Conservation (phyloP, 2,113 vertebrate species). For the Sander vitreus region DNA sequence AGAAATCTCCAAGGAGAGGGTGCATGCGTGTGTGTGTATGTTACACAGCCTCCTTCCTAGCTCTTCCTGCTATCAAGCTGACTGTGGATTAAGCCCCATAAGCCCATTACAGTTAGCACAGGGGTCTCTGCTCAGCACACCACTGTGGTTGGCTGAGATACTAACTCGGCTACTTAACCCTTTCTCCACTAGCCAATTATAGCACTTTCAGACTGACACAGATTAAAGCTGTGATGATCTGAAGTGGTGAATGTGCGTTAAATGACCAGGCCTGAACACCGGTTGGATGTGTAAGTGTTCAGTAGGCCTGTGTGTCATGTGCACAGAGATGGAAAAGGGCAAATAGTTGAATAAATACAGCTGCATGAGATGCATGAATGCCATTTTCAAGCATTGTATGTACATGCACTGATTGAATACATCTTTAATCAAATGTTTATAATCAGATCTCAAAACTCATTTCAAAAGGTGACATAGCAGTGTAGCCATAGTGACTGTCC, state of each 20-base stretch:
- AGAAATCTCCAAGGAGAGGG: not conserved
- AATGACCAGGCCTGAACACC: not conserved
- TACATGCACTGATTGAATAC: not conserved
- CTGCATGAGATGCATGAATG: not conserved
- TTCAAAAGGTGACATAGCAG: not conserved
- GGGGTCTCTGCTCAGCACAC: constrained; percentile 49
- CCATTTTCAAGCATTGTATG: not conserved
- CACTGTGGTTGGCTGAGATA: constrained; percentile 43
- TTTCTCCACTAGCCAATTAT: constrained; percentile 6
- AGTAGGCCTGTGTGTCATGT: not conserved
- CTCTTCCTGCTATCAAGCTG: constrained; percentile 28
- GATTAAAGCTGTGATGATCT: not conserved
- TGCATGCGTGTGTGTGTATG: constrained; percentile 1
- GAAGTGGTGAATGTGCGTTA: not conserved
- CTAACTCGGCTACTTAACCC: constrained; percentile 14
- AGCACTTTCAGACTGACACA: not conserved
- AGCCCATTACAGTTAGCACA: constrained; percentile 72
- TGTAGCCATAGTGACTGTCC: constrained; percentile 33
- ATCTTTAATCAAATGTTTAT: not conserved
- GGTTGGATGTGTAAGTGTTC: not conserved
- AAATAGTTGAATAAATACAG: not conserved
- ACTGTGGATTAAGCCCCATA: constrained; percentile 67
- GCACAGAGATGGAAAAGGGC: not conserved
- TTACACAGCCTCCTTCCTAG: not conserved
- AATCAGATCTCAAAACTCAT: not conserved